phyloP scores from a whole-genome alignment of 2,888 invertebrate species.

The Tanytarsus gracilentus region DNA sequence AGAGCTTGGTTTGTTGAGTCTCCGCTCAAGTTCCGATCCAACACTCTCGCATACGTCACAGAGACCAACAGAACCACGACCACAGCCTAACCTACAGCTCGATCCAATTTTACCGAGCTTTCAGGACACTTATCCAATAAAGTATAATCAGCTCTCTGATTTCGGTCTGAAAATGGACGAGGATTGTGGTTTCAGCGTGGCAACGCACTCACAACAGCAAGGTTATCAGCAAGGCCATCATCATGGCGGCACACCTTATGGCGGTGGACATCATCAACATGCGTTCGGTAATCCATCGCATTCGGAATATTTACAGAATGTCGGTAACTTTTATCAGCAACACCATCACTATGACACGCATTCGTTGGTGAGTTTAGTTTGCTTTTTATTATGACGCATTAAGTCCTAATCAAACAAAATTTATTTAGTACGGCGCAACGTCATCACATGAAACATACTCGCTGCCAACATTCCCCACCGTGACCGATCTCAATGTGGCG shows the following conservation, averaged over 20 bases:
- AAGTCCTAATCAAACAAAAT: too few relatives aligned
- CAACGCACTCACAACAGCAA: too few relatives aligned
- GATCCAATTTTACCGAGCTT: slow-evolving; percentile 67
- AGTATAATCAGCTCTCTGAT: slow-evolving; percentile 55
- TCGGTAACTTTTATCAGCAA: slow-evolving; percentile 17
- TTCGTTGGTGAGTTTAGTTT: slow-evolving; percentile 9
- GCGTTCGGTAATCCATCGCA: slow-evolving; percentile 42
- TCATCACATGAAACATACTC: slow-evolving; percentile 59
- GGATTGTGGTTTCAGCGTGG: slow-evolving; percentile 48
- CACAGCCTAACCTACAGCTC: too few relatives aligned
- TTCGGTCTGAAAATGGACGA: slow-evolving; percentile 78
- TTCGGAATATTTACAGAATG: slow-evolving; percentile 33
- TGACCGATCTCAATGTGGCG: slow-evolving; percentile 59
- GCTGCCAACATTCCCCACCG: slow-evolving; percentile 59
- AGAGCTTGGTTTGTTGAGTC: slow-evolving; percentile 37
- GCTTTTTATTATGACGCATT: too few relatives aligned
- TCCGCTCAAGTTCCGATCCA: slow-evolving; percentile 43
- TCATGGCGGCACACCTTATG: background rate
- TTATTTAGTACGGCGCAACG: slow-evolving; percentile 33
- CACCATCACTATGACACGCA: slow-evolving; percentile 14
- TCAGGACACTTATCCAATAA: slow-evolving; percentile 78
- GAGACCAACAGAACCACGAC: slow-evolving; percentile 36
- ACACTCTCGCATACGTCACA: slow-evolving; percentile 36
- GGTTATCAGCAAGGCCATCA: slow-evolving; percentile 45
- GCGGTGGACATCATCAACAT: slow-evolving; percentile 40